A percentile compares a stretch with the other conserved stretches of the same genome.
Conservation (phyloP, 2,113 vertebrate species). For the Malurus melanocephalus region DNA sequence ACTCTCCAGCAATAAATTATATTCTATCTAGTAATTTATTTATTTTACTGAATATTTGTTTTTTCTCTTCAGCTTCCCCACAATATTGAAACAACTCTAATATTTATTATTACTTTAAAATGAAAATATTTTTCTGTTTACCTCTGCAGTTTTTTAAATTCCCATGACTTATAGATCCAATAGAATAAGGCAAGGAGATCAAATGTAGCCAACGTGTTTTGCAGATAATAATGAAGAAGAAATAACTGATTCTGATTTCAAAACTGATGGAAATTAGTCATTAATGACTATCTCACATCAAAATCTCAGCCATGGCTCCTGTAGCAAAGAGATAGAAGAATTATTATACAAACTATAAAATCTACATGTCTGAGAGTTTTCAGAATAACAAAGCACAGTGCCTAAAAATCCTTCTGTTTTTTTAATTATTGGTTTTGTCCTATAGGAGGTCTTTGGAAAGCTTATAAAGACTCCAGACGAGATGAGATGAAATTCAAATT, state of each 20-base stretch:
- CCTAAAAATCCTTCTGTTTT: neutral
- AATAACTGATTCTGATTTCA: neutral
- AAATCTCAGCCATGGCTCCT: neutral
- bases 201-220: neutral
- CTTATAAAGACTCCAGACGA: neutral
- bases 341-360: neutral
- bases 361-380: neutral
- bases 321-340: neutral
- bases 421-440: neutral
- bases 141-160: accelerated
- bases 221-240: neutral
- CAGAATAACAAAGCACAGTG: neutral
- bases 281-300: neutral
- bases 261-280: neutral
- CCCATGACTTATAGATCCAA: neutral
- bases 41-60: neutral
- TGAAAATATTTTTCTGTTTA: neutral
- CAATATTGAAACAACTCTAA: neutral
- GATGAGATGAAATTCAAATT: neutral
- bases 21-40: neutral
- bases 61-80: neutral
- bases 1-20: neutral
- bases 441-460: neutral
- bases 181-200: neutral
- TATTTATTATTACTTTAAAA: neutral